Evolutionary conservation across 2,113 vertebrate genomes (phyloP).

Genomic region (Astur gentilis): DNA sequence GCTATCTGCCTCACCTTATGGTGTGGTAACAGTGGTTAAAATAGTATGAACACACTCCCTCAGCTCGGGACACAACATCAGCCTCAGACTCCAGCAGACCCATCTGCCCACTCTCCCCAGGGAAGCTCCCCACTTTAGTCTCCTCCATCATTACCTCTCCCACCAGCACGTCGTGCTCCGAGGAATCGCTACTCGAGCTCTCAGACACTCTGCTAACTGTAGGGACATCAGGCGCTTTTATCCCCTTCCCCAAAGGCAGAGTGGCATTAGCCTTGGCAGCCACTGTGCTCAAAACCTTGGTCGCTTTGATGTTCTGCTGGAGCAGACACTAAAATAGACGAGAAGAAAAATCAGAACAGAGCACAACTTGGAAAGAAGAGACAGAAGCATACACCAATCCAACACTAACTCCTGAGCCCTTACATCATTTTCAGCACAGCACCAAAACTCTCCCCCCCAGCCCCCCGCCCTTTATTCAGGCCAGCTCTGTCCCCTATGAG

Average conservation of each 20-base stretch:
- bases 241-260: background rate
- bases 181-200: background rate
- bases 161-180: fast-evolving
- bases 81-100: background rate
- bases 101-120: background rate
- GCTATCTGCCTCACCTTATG: background rate
- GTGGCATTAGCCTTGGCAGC: background rate
- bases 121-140: background rate
- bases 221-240: background rate
- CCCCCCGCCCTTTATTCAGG: background rate
- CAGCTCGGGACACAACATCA: background rate
- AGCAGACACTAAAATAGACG: background rate
- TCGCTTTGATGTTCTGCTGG: background rate
- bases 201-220: background rate
- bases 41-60: background rate
- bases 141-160: background rate
- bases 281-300: background rate
- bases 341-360: background rate
- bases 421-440: background rate
- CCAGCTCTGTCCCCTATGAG: background rate
- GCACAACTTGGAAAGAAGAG: background rate
- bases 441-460: background rate
- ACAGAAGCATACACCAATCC: background rate
- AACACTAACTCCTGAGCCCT: background rate
- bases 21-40: fast-evolving